Evolutionary conservation across 2,888 invertebrate species (phyloP).

Genomic region (Trissonchulus sp.): DNA sequence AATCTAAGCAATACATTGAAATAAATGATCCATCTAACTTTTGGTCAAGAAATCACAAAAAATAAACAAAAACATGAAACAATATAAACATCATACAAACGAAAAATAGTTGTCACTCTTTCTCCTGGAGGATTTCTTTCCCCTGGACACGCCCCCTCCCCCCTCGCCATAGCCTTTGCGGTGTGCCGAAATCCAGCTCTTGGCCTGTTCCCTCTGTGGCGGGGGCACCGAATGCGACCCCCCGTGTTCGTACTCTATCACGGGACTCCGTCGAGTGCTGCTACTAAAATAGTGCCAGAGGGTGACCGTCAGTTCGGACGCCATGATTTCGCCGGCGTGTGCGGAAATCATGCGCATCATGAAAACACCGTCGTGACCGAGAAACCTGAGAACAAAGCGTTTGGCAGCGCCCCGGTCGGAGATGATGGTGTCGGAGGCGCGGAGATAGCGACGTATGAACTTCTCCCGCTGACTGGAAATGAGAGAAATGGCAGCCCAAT

Average conservation of each 20-base stretch:
- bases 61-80: too few relatives aligned
- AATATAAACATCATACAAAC: constrained; percentile 43
- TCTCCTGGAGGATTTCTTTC: not conserved
- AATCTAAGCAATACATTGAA: too few relatives aligned
- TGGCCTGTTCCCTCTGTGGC: not conserved
- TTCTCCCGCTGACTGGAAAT: constrained; percentile 52
- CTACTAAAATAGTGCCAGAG: constrained; percentile 52
- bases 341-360: constrained; percentile 52
- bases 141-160: not conserved
- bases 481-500: constrained; percentile 50
- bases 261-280: constrained; percentile 46
- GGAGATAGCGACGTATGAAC: constrained; percentile 50
- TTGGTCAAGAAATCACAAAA: too few relatives aligned
- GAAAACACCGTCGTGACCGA: constrained; percentile 51
- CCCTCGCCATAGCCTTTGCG: not conserved
- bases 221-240: not conserved
- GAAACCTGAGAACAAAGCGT: constrained; percentile 52
- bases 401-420: constrained; percentile 52
- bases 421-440: constrained; percentile 49
- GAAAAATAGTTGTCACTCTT: constrained; percentile 52
- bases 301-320: constrained; percentile 50
- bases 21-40: too few relatives aligned
- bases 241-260: constrained; percentile 51
- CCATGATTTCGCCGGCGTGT: constrained; percentile 52
- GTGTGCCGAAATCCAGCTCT: not conserved